A percentile compares a stretch with the other conserved stretches of the same genome.
Evolutionary conservation across 2,888 invertebrate genomes (phyloP).

Genomic region (Erebia epiphron): DNA sequence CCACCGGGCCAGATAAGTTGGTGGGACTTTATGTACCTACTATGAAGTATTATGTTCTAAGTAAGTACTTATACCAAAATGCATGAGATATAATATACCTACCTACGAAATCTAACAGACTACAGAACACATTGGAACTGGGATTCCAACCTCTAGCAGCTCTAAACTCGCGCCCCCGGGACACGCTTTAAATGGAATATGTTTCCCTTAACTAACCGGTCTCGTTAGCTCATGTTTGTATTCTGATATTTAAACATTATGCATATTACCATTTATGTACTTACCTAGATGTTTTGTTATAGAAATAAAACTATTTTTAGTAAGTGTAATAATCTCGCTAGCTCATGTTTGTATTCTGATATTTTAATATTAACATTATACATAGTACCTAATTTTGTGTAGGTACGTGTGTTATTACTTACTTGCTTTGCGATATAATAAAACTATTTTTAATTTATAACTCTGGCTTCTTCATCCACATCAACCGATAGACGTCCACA

Average conservation of each 20-base stretch:
- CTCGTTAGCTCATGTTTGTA: conserved; percentile 19
- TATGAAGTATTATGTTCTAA: too few species aligned
- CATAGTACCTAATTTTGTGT: neutral
- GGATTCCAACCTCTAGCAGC: conserved; percentile 4
- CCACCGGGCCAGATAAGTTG: too few species aligned
- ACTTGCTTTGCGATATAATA: neutral
- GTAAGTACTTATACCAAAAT: too few species aligned
- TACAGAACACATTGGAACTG: neutral
- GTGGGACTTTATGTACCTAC: too few species aligned
- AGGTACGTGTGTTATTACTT: neutral
- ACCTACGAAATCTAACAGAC: neutral
- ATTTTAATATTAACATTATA: neutral
- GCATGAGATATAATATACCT: too few species aligned
- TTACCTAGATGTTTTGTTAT: neutral
- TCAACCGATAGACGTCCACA: too few species aligned
- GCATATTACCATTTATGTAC: neutral
- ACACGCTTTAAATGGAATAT: conserved; percentile 11
- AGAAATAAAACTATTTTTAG: too few species aligned
- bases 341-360: conserved; percentile 4
- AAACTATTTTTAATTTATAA: too few species aligned
- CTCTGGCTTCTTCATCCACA: too few species aligned
- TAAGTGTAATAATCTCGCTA: conserved; percentile 2
- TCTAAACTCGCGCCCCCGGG: conserved; percentile 12
- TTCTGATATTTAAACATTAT: conserved; percentile 6
- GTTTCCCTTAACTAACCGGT: conserved; percentile 15